Evolutionary conservation across 2,797 vertebrate genomes (phyloP).

Genomic region (Bradypus variegatus): DNA sequence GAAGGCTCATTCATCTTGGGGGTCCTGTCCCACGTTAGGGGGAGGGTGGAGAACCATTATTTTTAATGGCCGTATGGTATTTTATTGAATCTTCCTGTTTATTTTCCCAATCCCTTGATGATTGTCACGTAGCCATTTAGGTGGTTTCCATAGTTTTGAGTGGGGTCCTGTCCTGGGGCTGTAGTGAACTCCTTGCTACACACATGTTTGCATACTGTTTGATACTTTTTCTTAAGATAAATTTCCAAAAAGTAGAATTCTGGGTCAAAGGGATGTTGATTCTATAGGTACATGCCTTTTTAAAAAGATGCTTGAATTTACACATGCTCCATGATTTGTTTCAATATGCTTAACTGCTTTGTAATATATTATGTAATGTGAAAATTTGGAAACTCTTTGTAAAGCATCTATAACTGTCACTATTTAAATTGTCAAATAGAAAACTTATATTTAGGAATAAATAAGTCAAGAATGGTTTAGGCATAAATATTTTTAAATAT

Average conservation of each 20-base stretch:
- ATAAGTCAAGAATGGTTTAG: background rate
- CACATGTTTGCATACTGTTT: background rate
- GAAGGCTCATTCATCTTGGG: too few species aligned
- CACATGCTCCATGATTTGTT: background rate
- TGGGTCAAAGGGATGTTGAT: background rate
- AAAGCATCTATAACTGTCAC: background rate
- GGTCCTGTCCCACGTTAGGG: too few species aligned
- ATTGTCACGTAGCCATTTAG: background rate
- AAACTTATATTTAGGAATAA: background rate
- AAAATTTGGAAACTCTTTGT: background rate
- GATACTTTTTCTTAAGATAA: slow-evolving; percentile 26
- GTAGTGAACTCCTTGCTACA: background rate
- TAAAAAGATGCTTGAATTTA: background rate
- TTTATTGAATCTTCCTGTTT: background rate
- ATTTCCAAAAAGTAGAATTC: slow-evolving; percentile 24
- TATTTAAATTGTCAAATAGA: background rate
- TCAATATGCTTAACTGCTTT: background rate
- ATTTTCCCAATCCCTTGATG: background rate
- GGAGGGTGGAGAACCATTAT: too few species aligned
- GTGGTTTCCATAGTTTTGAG: background rate
- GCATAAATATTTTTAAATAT: background rate
- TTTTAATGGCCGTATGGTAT: background rate
- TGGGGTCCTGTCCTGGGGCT: too few species aligned
- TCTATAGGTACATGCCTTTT: background rate
- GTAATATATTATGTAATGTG: background rate